Evolutionary conservation across 2,113 vertebrate genomes (phyloP), one percentile per base, ranked within the genome.

Genomic region (Microcebus ravelobensis): DNA sequence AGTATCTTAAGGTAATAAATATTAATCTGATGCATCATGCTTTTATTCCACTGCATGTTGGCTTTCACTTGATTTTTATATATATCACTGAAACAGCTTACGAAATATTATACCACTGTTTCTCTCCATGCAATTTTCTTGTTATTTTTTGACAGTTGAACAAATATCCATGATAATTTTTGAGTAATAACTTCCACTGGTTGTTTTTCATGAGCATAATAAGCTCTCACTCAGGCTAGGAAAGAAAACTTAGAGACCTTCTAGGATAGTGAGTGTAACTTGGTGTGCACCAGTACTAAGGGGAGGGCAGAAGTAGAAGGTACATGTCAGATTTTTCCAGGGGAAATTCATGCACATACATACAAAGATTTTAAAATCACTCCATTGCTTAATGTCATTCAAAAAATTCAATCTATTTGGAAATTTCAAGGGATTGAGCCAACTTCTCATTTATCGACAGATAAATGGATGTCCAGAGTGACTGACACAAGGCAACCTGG

Each of bases 341-440:
- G 63, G 55, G 25, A 81, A 85, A 83, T 34, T 52, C 12, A 39
- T 21, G 34, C 11, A 67, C 20, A 52, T 18, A 14, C 55, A 92
- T 88, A 6, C 5, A 87, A 79, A 34, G 13, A 17, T 15, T 83
- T 89, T 84, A 3, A 65, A n/a, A 59, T 39, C 3, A 71, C 42
- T 4, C 11, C 15, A 29, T 21, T 81, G 57, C 65, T 81, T 90
- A 76, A 21, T 34, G 50, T 42, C 20, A 57, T 59, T 65, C 52
- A 52, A 52, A n/a, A 10, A 70, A 34, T 34, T 39, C 27, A 39
- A 36, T 25, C 45, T n/a, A 45, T 25, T 48, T 59, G 27, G 76
- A 71, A 94, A 70, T 84, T 84, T 87, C 23, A 42, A 94, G 70
- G 67, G 42, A 21, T 42, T 21, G 45, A 80, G 67, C n/a, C 29